Evolutionary conservation across 2,113 vertebrate genomes (phyloP).

Genomic region (Zapornia atra): DNA sequence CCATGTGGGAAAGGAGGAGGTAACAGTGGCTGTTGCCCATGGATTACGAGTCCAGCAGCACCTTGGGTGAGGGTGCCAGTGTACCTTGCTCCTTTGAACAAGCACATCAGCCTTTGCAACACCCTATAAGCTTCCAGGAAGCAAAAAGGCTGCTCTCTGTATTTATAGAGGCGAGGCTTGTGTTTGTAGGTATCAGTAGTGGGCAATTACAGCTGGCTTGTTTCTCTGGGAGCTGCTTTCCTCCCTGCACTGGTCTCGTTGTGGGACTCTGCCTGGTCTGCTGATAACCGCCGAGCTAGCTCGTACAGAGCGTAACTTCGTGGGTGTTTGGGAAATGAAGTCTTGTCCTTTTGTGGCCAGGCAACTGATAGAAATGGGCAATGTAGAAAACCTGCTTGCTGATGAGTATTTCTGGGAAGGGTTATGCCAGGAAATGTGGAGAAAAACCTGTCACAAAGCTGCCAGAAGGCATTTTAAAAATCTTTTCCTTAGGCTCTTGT

Average conservation of each 20-base stretch:
- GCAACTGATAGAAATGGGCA: not conserved
- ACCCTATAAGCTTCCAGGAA: not conserved
- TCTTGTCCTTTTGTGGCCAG: not conserved
- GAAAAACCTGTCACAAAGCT: slow-evolving; percentile 25
- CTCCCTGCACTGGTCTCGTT: not conserved
- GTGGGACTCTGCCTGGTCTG: not conserved
- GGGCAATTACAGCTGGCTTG: not conserved
- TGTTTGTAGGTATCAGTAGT: not conserved
- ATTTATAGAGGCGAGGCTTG: not conserved
- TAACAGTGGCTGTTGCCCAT: not conserved
- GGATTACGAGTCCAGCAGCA: not conserved
- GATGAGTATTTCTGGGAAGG: not conserved
- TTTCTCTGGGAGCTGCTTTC: not conserved
- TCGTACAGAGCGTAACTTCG: rapidly evolving
- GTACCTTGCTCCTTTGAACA: not conserved
- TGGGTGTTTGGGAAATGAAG: not conserved
- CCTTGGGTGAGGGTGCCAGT: not conserved
- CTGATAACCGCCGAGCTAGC: not conserved
- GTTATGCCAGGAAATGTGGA: not conserved
- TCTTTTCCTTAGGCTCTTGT: not conserved
- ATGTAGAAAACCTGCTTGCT: not conserved
- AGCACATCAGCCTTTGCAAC: not conserved
- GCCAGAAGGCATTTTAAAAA: not conserved
- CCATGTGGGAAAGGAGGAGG: not conserved
- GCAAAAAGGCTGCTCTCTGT: not conserved